Base-by-base conservation (phyloP, 2,797 vertebrate species). In the Rhynchonycteris naso region DNA sequence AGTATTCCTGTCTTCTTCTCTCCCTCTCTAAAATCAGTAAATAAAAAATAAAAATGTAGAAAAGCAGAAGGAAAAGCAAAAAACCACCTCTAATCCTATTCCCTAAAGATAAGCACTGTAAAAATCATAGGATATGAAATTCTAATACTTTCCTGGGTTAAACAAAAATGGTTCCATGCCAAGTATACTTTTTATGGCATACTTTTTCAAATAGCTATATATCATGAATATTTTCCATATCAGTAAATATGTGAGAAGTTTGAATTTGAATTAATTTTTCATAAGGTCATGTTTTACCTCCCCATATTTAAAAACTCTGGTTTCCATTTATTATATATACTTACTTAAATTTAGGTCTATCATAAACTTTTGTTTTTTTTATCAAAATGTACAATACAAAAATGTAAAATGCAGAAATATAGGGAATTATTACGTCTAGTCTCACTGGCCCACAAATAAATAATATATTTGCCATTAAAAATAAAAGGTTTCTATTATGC, bases 211-310 rank as follows among this genome's bases (percentile, higher is more conserved):
- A 72, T 85, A 81, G 11, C 43, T 79, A 22, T 71, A 15, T 50
- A 80, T 81, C n/a, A 61, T 58, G 38, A 88, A 33, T 68, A 75
- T 84, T 79, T 93, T 71, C 18, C 19, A 19, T 75, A 16, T 93
- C 47, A 69, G 3, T 83, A 90, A 88, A 54, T 59, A 54, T 59
- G 4, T 80, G 50, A n/a, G 33, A 54, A 54, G 33, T 81, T 90
- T 92, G 50, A 74, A 43, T 88, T 94, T 95, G 47, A 87, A 81
- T 88, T 89, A 79, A 59, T 95, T 88, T 21, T 88, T 71, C 33
- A 16, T 58, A 78, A 85, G 21, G 11, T 82, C 11, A 94, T 26
- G 12, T 78, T 91, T 91, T 4, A 72, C 22, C 18, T 83, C 14
- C 33, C 26, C 35, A 18, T 28, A 74, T 94, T 68, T 69, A 74